A percentile compares a stretch with the other conserved stretches of the same genome.
phyloP scores from a whole-genome alignment of 2,888 invertebrate species.

The Melolontha melolontha region DNA sequence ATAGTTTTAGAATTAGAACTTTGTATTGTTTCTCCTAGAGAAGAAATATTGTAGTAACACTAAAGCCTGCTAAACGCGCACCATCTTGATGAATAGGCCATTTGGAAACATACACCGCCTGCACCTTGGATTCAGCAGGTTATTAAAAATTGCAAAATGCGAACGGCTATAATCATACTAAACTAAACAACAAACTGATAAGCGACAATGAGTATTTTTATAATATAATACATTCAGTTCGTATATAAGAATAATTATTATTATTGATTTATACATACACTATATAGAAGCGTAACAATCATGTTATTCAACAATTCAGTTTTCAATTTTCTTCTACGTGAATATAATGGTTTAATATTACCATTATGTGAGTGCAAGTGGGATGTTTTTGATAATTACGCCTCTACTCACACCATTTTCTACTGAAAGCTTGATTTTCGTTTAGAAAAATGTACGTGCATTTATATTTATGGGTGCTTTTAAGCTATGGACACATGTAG shows the following conservation, averaged over 20 bases:
- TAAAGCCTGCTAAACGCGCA: conserved; percentile 53
- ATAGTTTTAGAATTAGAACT: conserved; percentile 34
- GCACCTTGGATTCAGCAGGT: conserved; percentile 65
- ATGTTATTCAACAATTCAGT: not conserved
- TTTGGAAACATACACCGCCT: conserved; percentile 65
- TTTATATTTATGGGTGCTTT: no score
- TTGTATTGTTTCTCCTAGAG: conserved; percentile 12
- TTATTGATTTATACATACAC: conserved; percentile 27
- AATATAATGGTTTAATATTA: no score
- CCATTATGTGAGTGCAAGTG: no score
- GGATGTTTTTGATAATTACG: no score
- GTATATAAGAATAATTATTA: conserved; percentile 17
- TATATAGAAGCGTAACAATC: conserved; percentile 34
- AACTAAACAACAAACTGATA: conserved; percentile 50
- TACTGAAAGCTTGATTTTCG: no score
- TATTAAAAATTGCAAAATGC: conserved; percentile 54
- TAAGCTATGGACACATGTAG: no score
- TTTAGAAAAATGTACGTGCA: no score
- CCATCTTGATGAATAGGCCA: conserved; percentile 62
- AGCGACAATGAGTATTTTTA: conserved; percentile 39
- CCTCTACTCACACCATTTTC: no score
- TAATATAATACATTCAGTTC: conserved; percentile 33
- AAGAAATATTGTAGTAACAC: conserved; percentile 36
- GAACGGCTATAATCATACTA: conserved; percentile 59
- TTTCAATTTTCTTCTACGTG: no score